Evolutionary conservation across 1,140 invertebrate species (phyloP), one percentile per base, ranked within the genome.

Genomic region (Zaprionus ornatus): DNA sequence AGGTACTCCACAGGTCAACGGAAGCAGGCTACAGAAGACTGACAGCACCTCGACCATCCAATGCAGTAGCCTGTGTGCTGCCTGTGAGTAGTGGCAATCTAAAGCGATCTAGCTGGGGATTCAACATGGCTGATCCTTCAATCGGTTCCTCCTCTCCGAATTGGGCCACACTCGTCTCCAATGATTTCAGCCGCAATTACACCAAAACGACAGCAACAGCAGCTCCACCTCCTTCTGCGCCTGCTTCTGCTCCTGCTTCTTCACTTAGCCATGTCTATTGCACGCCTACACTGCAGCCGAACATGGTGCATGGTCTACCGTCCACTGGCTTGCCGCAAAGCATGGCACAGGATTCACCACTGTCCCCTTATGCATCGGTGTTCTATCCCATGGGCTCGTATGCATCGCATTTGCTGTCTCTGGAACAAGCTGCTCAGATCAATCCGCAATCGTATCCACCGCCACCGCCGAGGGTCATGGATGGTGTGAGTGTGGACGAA

Each of bases 311-410:
- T n/a, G 37, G 15, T 15, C 37, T 15, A 2, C 4, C 15, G 0
- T 3, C 50, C 21, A 27, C 23, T 2, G 9, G 12, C 5, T 10
- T 17, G 6, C 21, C 13, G 1, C 2, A 4, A 13, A 56, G 45
- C 17, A 12, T 3, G 1, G 3, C 56, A 1, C 27, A 35, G 45
- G 37, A 59, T 2, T 13, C 37, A 9, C 17, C 66, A 35, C 48
- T 63, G 35, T 25, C 40, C 1, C 66, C 81, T 6, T 73, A 74
- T 23, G 81, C 81, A 0, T 62, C 77, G 0, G 77, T 68, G 0
- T 84, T 80, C 25, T 65, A 77, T 57, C 82, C 82, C 19, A 65
- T 55, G 17, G 74, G 81, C 9, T 83, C 77, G 0, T 77, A 80
- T 48, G 81, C 68, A 0, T 67, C 77, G 1, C 73, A 77, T 10